Base-by-base conservation (phyloP, 2,113 vertebrate genomes). In the Nerophis ophidion region DNA sequence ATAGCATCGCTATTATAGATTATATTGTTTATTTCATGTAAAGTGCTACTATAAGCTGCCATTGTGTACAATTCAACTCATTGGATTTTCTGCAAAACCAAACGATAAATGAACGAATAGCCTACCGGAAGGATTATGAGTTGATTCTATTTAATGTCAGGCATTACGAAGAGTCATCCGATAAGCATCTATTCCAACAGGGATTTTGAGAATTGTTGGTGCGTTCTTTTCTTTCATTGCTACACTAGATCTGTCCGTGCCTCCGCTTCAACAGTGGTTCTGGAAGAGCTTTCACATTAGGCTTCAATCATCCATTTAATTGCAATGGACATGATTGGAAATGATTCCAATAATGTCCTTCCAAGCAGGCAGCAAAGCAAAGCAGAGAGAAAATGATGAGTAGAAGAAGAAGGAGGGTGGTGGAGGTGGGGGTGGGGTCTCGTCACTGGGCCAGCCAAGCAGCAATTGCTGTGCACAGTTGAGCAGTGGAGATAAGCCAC, bases 401-500 rank as follows among this genome's bases (percentile, higher is more conserved):
- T 17, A 51, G 58, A 16, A 48, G 48, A 54, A 67, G 8, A 16
- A 50, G 15, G 6, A 17, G 8, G 44, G 26, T 4, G n/a, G 45
- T 60, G 57, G 33, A 5, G 19, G 19, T 7, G 26, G 19, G 9
- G 42, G 16, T 57, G 45, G 68, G 55, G 56, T 61, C 57, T 77
- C 75, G 75, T 78, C 73, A 63, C 48, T 12, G 71, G 75, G 71
- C 79, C 76, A 84, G 84, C 83, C 85, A 86, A 86, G 83, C 88
- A 76, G 83, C 77, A 80, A 87, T 81, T 70, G 77, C 77, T 83
- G 64, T 81, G 76, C 81, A 81, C 84, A 86, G 85, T 86, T 82
- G 80, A 90, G 81, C 81, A 81, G 74, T 70, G 68, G 70, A 82
- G 87, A 87, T 88, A 90, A 88, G 85, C 86, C 80, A 83, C 81